Base-by-base conservation (phyloP, 2,113 vertebrate genomes). In the Rhinolophus ferrumequinum region DNA sequence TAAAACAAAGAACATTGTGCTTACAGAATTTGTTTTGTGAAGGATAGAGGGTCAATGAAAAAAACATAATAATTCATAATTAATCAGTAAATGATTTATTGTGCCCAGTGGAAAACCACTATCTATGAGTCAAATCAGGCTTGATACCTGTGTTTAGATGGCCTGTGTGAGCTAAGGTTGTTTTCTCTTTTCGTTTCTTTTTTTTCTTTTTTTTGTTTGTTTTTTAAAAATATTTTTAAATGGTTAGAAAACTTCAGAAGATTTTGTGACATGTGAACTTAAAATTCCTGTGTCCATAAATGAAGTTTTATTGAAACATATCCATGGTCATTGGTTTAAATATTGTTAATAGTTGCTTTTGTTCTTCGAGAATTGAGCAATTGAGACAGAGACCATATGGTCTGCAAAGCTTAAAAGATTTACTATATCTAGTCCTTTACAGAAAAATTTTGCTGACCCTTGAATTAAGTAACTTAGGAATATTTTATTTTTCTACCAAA, bases 391-490 rank as follows among this genome's bases (percentile, higher is more conserved):
- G 54, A 70, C 21, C 56, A 75, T 10, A 35, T 56, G 19, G 1
- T 58, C 19, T 80, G 14, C 19, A 88, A 90, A 92, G 1, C 1
- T 21, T 58, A 30, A 64, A 92, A 88, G 87, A 60, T 33, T 83
- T 90, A 22, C 33, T 50, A 0, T 50, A 0, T 19, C 21, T 76
- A 6, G 7, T 38, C 26, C 26, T 73, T 62, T 79, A 62, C 2
- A 62, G 52, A 84, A 64, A 41, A 66, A 33, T 2, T 86, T 75
- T 72, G n/a, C 26, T 33, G 30, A 35, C 5, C 8, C 52, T 18
- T 93, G 1, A 44, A 44, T 75, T 94, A 85, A 88, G 84, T 91
- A 88, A 72, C 21, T 87, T 66, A 76, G 41, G 52, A 81, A 62
- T 89, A 82, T 21, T 91, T 82, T 58, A 60, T 4, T 38, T 91